Evolutionary conservation across 1,140 invertebrate species (phyloP), one percentile per base, ranked within the genome.

Genomic region (Caenorhabditis latens): DNA sequence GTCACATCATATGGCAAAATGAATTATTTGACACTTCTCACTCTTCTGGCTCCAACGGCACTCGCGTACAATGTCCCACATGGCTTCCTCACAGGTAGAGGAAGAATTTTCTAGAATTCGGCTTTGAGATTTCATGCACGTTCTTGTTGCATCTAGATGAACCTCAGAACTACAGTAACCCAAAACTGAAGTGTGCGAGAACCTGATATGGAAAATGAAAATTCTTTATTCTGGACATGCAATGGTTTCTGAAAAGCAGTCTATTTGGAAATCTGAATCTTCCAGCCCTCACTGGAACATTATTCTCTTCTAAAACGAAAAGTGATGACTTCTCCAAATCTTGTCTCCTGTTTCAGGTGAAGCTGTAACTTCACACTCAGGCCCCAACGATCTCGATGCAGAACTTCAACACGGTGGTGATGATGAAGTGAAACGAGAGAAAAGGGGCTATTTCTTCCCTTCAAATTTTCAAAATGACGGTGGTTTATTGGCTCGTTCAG

Each of bases 321-420:
- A 32, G 32, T 32, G 32, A 32, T 32, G 32, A 32, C 2, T 32
- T 32, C 2, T 32, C 32, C 32, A 32, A 32, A 32, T 32, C 32
- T 42, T 50, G 4, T 4, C 5, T 43, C 4, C 4, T 19, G 19
- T 88, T 65, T 21, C 86, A 42, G 85, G 86, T 71, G 50, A 89
- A 84, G 86, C 90, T 11, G 84, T 87, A 55, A 85, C 87, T 84
- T 91, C 90, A 24, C 90, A 91, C 79, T 88, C 85, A 63, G 90
- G 90, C 19, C 90, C 90, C 46, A 88, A 86, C 9, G 91, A 91
- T 71, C 87, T 84, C 3, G 57, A 65, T n/a, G n/a, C 24, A 21
- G 58, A 58, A 43, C 46, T 53, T 21, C 48, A 48, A 21, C 46
- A 82, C 24, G 24, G 9, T 40, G 40, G 55, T 16, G 21, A 32